Evolutionary conservation across 2,888 invertebrate species (phyloP).

Genomic region (Troilus luridus): DNA sequence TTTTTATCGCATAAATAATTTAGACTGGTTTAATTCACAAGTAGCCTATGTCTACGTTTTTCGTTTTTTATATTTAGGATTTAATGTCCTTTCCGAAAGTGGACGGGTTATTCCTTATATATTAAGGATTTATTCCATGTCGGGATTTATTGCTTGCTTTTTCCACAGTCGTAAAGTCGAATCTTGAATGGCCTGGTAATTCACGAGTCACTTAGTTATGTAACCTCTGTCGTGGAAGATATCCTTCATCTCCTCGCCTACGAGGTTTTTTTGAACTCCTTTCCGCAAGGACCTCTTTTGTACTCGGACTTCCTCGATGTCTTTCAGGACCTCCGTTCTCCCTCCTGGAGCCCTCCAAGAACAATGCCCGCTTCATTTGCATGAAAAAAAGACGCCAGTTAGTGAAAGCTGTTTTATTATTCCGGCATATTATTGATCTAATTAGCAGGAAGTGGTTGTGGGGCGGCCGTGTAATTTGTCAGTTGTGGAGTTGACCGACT

Average conservation of each 20-base stretch:
- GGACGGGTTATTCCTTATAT: too few species aligned
- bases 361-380: background rate
- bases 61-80: too few species aligned
- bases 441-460: slow-evolving; percentile 33
- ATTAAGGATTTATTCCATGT: background rate
- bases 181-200: background rate
- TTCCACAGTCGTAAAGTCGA: background rate
- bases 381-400: background rate
- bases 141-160: background rate
- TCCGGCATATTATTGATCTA: slow-evolving; percentile 44
- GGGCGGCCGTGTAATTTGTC: background rate
- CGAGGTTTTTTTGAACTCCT: slow-evolving; percentile 31
- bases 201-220: background rate
- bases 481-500: background rate
- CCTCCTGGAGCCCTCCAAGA: background rate
- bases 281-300: slow-evolving; percentile 29
- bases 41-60: too few species aligned
- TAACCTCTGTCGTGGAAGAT: background rate
- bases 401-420: slow-evolving; percentile 26
- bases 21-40: too few species aligned
- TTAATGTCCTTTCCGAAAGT: too few species aligned
- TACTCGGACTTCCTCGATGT: background rate
- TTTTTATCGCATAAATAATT: too few species aligned
- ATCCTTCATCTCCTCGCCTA: background rate
- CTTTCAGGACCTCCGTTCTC: slow-evolving; percentile 5